Conservation (phyloP, 1,140 invertebrate genomes). For the Brachionus angularis region DNA sequence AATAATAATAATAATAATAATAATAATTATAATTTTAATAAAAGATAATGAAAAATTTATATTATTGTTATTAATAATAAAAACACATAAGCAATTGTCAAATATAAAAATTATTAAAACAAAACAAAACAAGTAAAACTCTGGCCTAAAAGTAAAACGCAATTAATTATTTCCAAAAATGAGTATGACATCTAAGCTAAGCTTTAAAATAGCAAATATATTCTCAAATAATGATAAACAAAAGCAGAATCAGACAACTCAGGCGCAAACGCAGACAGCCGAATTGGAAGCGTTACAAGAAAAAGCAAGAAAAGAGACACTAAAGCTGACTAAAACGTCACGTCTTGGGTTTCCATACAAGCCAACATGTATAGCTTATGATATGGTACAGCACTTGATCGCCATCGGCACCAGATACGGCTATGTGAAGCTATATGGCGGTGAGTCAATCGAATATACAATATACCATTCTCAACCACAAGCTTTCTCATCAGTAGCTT, state of each 20-base stretch:
- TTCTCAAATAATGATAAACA: constrained; percentile 41
- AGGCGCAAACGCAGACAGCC: neutral
- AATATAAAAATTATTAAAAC: too few relatives aligned
- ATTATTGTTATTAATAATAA: too few relatives aligned
- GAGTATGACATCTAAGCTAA: constrained; percentile 42
- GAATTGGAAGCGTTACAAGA: constrained; percentile 42
- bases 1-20: too few relatives aligned
- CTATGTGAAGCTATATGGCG: constrained; percentile 79
- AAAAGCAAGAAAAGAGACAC: constrained; percentile 38
- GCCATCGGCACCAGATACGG: constrained; percentile 94
- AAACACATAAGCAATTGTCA: too few relatives aligned
- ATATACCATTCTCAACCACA: constrained; percentile 34
- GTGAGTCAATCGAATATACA: constrained; percentile 40
- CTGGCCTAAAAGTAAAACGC: too few relatives aligned
- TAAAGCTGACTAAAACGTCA: constrained; percentile 69
- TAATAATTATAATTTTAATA: too few relatives aligned
- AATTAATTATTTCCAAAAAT: too few relatives aligned
- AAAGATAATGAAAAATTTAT: too few relatives aligned
- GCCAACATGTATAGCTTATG: constrained; percentile 90
- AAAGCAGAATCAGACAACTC: neutral
- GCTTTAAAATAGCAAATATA: constrained; percentile 43
- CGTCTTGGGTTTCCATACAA: constrained; percentile 97
- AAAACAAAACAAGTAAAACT: too few relatives aligned
- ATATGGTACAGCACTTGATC: constrained; percentile 90
- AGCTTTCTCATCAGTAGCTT: neutral